Evolutionary conservation across 23 tunicate species (phyloP), one percentile per base, ranked within the genome.

Genomic region (Phallusia fumigata): DNA sequence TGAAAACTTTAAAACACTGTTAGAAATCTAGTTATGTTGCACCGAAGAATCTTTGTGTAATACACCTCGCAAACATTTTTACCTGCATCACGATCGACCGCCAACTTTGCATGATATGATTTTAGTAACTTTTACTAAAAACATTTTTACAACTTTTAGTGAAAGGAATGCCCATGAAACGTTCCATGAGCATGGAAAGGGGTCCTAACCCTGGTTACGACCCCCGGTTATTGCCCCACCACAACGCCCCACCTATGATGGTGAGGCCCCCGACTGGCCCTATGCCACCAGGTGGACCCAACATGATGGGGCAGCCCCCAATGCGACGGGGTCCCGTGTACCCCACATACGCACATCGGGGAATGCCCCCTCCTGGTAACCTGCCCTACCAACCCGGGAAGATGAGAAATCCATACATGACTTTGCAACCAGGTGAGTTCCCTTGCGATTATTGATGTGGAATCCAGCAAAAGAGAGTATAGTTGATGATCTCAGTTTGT

Each of bases 101-200:
- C n/a, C n/a, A n/a, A n/a, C n/a, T n/a, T n/a, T n/a, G n/a, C n/a
- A n/a, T n/a, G n/a, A n/a, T n/a, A n/a, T n/a, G n/a, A n/a, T n/a
- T n/a, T n/a, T n/a, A n/a, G n/a, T n/a, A n/a, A n/a, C n/a, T n/a
- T n/a, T n/a, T n/a, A n/a, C n/a, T n/a, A n/a, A n/a, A n/a, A n/a
- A n/a, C n/a, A n/a, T n/a, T n/a, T n/a, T n/a, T 58, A 58, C 13
- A 1, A 21, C 69, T 58, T 58, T 24, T 24, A 58, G 69, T 58
- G 3, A 11, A 58, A 24, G 69, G 69, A 58, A 58, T 58, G 69
- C 69, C 69, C 26, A 75, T 88, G 53, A 83, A 52, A 31, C 87
- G 93, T 5, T 83, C 87, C 2, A n/a, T 79, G 28, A 88, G 93
- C 36, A 64, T 88, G 49, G 93, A 88, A 30, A 31, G 83, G 33